These are phyloP conservation scores for Ornithoptera alexandrae DNA, from an alignment of 2,888 invertebrate genomes.

Conservation along the genomic window DNA sequence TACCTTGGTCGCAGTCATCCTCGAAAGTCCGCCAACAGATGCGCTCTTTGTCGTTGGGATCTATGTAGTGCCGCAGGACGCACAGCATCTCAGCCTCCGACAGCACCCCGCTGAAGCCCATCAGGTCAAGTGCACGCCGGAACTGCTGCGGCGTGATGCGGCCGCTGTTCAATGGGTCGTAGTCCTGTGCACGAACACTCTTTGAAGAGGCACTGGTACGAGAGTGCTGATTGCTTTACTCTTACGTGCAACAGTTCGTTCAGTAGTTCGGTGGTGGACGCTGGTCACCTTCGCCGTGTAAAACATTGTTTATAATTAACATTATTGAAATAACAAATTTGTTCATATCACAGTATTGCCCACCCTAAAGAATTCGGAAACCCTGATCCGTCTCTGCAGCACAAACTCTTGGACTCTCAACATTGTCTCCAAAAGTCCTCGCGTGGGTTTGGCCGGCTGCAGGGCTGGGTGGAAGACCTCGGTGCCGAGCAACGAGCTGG, in stretches of 20 bases:
- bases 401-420: constrained; percentile 84
- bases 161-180: constrained; percentile 84
- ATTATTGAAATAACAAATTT: neutral
- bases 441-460: constrained; percentile 62
- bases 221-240: no score
- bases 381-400: constrained; percentile 81
- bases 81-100: constrained; percentile 82
- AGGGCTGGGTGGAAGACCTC: constrained; percentile 83
- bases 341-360: neutral
- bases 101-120: constrained; percentile 82
- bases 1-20: constrained; percentile 88
- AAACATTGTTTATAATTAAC: no score
- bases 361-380: constrained; percentile 85
- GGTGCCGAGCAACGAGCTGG: constrained; percentile 60
- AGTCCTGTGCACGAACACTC: constrained; percentile 70
- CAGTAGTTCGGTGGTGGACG: no score
- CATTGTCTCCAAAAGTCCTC: constrained; percentile 79
- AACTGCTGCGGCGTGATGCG: constrained; percentile 86
- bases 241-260: no score
- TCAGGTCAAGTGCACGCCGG: constrained; percentile 83
- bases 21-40: constrained; percentile 89
- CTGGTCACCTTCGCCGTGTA: no score
- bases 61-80: constrained; percentile 83
- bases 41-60: constrained; percentile 84
- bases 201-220: no score